These are phyloP conservation scores for Silurus meridionalis DNA, from an alignment of 2,113 vertebrate genomes.

Conservation along the genomic window DNA sequence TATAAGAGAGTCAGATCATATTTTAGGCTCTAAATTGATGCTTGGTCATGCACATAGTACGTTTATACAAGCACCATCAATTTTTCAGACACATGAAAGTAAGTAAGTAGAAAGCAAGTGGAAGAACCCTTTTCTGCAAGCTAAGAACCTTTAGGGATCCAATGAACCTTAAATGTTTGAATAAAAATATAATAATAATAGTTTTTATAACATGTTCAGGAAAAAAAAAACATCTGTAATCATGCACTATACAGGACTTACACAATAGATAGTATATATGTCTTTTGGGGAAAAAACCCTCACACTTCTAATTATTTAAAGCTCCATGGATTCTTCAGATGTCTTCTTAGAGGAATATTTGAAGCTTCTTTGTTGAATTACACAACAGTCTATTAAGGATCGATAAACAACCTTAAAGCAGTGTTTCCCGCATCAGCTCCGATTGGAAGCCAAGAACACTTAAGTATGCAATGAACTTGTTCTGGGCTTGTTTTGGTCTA, in stretches of 20 bases:
- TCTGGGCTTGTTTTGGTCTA: not conserved
- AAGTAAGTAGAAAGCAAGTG: not conserved
- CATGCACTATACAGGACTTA: no score
- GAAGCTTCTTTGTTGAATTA: not conserved
- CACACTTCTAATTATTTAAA: not conserved
- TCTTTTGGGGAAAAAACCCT: not conserved
- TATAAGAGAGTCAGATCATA: constrained; percentile 26
- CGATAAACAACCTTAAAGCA: not conserved
- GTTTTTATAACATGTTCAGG: not conserved
- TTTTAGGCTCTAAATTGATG: constrained; percentile 15
- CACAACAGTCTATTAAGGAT: not conserved
- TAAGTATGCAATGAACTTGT: not conserved
- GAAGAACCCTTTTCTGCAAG: not conserved
- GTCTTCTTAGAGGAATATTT: not conserved
- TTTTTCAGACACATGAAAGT: not conserved
- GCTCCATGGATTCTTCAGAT: not conserved
- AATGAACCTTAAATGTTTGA: not conserved
- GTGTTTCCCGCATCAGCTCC: not conserved
- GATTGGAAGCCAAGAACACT: not conserved
- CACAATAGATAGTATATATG: not conserved
- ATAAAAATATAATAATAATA: not conserved
- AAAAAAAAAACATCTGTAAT: not conserved
- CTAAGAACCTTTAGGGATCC: not conserved
- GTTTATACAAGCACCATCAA: not conserved
- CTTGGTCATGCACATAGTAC: constrained; percentile 3